phyloP scores from a whole-genome alignment of 2,797 vertebrate species.

The Esox lucius region DNA sequence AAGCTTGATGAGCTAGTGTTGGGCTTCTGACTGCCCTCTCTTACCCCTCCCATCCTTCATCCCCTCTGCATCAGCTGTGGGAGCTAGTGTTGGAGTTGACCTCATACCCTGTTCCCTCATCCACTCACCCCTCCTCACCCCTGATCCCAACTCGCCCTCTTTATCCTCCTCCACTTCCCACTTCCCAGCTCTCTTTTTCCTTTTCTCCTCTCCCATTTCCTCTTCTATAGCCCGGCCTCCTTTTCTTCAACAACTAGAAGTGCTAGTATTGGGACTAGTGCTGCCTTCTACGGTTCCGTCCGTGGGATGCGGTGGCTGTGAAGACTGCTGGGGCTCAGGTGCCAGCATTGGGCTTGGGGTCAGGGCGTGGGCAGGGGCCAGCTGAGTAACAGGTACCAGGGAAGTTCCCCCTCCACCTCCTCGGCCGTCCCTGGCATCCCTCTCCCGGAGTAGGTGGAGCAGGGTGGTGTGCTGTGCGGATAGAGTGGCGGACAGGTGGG shows the following conservation, averaged over 20 bases:
- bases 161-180: background rate
- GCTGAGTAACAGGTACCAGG: conserved; percentile 10
- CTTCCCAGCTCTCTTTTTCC: background rate
- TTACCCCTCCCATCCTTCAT: conserved; percentile 13
- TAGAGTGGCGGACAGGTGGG: conserved; percentile 79
- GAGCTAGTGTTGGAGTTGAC: background rate
- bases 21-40: conserved; percentile 42
- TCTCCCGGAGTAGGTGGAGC: conserved; percentile 76
- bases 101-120: too few relatives aligned
- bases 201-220: background rate
- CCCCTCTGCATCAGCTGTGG: conserved; percentile 1
- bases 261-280: conserved; percentile 69
- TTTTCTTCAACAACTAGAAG: conserved; percentile 74
- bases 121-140: background rate
- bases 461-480: conserved; percentile 78
- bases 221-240: background rate
- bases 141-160: background rate
- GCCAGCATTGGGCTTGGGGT: conserved; percentile 45
- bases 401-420: conserved; percentile 36
- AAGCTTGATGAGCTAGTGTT: conserved; percentile 24
- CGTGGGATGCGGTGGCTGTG: conserved; percentile 45
- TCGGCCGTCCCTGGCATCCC: conserved; percentile 63
- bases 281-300: conserved; percentile 65
- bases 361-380: conserved; percentile 43
- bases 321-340: conserved; percentile 49